Conservation (phyloP, 2,113 vertebrate species). For the Phyllopteryx taeniolatus region DNA sequence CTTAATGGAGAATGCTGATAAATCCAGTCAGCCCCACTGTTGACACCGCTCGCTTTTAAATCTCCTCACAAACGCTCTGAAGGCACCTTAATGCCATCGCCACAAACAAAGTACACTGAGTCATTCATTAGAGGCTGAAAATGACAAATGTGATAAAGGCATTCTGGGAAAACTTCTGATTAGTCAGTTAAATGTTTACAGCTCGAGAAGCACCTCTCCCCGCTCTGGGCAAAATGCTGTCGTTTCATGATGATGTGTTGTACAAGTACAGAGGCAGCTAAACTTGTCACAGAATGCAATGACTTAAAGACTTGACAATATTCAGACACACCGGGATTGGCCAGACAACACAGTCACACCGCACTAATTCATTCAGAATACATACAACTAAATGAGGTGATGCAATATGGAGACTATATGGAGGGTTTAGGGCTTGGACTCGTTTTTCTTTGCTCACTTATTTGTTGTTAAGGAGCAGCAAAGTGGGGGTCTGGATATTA, state of each 20-base stretch:
- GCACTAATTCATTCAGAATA: not conserved
- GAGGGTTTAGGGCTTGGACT: not conserved
- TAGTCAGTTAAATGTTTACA: constrained; percentile 49
- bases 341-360: not conserved
- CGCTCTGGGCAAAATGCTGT: constrained; percentile 16
- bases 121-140: constrained; percentile 34
- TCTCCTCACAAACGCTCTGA: constrained; percentile 9
- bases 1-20: constrained; percentile 9
- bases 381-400: constrained; percentile 9
- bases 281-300: constrained; percentile 12
- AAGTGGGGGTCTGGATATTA: not conserved
- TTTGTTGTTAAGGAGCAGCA: not conserved
- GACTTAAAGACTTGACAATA: constrained; percentile 18
- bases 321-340: constrained; percentile 18
- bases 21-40: constrained; percentile 25
- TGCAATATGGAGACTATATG: constrained; percentile 1
- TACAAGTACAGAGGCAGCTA: constrained; percentile 11
- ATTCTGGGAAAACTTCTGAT: constrained; percentile 29
- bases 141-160: constrained; percentile 29
- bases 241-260: constrained; percentile 17
- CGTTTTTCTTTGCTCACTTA: not conserved
- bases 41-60: constrained; percentile 22
- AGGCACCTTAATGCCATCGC: constrained; percentile 19
- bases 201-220: constrained; percentile 12
- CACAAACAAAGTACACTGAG: constrained; percentile 27